These are phyloP conservation scores for Esox masquinongy DNA, from an alignment of 2,797 vertebrate genomes.

Conservation along the genomic window DNA sequence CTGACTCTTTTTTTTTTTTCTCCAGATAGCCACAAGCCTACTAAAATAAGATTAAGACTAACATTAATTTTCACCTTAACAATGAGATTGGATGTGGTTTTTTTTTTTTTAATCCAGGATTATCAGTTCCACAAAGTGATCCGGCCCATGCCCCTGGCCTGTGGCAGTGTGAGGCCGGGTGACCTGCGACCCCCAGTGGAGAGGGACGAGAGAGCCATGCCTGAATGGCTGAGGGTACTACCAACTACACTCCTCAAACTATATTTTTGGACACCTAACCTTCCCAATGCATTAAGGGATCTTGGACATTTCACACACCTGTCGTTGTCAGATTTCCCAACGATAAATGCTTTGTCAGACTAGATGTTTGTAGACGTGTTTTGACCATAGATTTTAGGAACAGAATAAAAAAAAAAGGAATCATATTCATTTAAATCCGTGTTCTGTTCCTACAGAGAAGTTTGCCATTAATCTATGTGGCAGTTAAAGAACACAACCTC, in stretches of 20 bases:
- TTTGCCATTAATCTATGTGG: constrained; percentile 63
- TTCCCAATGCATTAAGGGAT: not conserved
- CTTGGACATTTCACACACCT: not conserved
- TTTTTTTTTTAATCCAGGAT: constrained; percentile 43
- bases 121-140: constrained; percentile 71
- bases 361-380: not conserved
- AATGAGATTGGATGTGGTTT: not conserved
- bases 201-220: constrained; percentile 80
- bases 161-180: constrained; percentile 66
- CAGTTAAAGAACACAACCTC: not conserved
- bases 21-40: not conserved
- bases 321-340: not conserved
- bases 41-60: too few relatives aligned
- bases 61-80: too few relatives aligned
- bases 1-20: not conserved
- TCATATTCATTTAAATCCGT: not conserved
- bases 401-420: not conserved
- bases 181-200: constrained; percentile 82
- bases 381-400: not conserved
- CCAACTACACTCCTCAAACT: not conserved
- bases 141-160: constrained; percentile 75
- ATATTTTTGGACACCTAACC: not conserved
- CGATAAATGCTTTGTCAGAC: not conserved
- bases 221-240: constrained; percentile 89
- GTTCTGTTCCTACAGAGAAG: constrained; percentile 61